Base-by-base conservation (phyloP, 2,888 invertebrate species). In the Drosophila melanosoma region DNA sequence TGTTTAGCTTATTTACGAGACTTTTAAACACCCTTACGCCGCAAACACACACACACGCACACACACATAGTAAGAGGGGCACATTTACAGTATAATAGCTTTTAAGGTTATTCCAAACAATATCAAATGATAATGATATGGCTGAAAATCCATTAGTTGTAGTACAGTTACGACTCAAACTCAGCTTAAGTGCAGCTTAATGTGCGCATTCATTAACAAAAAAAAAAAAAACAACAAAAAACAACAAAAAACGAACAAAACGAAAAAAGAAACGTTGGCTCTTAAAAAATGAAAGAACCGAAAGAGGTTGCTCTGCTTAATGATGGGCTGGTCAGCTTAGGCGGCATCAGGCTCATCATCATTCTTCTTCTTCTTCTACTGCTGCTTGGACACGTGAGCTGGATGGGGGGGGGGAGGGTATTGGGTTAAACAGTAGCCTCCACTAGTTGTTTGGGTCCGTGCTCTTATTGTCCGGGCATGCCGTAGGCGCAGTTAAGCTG, bases 151-250 rank as follows among this genome's bases (percentile, higher is more conserved):
- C 81, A 83, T 81, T 83, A 81, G 77, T 67, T 76, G 66, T 15
- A 65, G 74, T 81, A 77, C 81, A 79, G 79, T 79, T 79, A 71
- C 48, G 57, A 52, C 65, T 52, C 26, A 60, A 56, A 29, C 62
- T 32, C 63, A 56, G 60, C 81, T 82, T 83, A 81, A 81, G 83
- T 83, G 71, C 81, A 71, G 83, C 81, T 80, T 76, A 81, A 80
- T 80, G 81, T 80, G 74, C 65, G 74, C 77, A 71, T 81, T 76
- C 81, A 83, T 77, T 83, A 80, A 65, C 45, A 64, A 35, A 23
- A n/a, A 32, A 32, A 2, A 36, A 54, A 32, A 26, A 49, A 35
- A 45, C 35, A 61, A 40, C n/a, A 11, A 59, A 45, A 40, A 15
- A 26, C 15, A 3, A 12, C 26, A 49, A 45, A 64, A 40, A 20